These are phyloP conservation scores for Phaonia tiefii DNA, from an alignment of 2,888 invertebrate species.

Conservation along the genomic window DNA sequence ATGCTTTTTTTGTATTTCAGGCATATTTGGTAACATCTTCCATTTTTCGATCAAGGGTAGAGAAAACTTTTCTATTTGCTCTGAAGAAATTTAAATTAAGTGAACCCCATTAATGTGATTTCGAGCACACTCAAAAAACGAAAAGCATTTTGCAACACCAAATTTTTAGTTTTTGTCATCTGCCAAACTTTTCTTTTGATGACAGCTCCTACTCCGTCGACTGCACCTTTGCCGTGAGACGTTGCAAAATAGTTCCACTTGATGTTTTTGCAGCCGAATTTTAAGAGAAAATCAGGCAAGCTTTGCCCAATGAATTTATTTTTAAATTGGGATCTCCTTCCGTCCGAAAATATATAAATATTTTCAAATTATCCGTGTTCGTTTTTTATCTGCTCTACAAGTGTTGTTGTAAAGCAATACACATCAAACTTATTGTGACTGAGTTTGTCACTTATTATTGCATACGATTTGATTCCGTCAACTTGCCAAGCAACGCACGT, in stretches of 20 bases:
- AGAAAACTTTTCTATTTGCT: constrained; percentile 5
- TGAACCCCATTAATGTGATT: constrained; percentile 3
- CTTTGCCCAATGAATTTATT: not conserved
- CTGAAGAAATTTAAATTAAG: constrained; percentile 24
- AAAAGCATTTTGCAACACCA: not conserved
- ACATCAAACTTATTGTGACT: constrained; percentile 45
- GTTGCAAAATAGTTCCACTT: no score
- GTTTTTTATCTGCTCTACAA: constrained; percentile 25
- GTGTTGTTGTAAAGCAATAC: constrained; percentile 35
- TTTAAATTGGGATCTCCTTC: constrained; percentile 8
- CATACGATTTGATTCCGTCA: constrained; percentile 15
- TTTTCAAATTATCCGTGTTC: constrained; percentile 35
- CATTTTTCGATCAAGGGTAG: no score
- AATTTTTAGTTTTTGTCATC: constrained; percentile 19
- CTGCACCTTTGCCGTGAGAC: no score
- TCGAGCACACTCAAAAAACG: constrained; percentile 23
- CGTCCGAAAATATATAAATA: constrained; percentile 31
- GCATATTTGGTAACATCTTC: no score
- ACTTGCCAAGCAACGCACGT: no score
- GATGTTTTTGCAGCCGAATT: no score
- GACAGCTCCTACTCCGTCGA: not conserved
- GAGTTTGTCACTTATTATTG: constrained; percentile 33
- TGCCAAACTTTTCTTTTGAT: constrained; percentile 20
- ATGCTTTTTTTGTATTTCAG: no score
- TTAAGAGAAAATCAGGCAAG: no score